Evolutionary conservation across 2,113 vertebrate genomes (phyloP).

Genomic region (Herpetotheres cachinnans): DNA sequence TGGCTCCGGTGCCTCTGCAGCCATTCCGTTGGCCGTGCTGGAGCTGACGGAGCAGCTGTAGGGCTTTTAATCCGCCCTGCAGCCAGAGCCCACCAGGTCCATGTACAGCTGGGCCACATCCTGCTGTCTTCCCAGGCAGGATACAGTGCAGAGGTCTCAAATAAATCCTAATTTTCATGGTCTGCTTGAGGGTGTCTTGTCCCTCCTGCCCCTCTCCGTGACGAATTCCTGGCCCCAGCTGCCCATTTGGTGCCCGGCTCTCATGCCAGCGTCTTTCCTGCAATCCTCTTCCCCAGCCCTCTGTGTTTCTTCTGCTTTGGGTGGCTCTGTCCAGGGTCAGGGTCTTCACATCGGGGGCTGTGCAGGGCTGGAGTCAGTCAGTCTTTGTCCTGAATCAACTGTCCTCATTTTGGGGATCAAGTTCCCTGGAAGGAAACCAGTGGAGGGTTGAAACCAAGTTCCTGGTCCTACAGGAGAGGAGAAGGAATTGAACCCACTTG

Average conservation of each 20-base stretch:
- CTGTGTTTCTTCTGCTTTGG: neutral
- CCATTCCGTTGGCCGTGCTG: neutral
- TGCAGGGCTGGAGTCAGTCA: neutral
- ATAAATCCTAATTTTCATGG: neutral
- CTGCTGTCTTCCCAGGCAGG: neutral
- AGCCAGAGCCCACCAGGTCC: neutral
- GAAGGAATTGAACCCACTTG: neutral
- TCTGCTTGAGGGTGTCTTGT: neutral
- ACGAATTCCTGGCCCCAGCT: neutral
- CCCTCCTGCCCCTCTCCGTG: neutral
- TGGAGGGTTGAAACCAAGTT: neutral
- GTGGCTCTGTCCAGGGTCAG: neutral
- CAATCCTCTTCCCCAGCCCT: neutral
- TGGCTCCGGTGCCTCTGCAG: rapidly evolving
- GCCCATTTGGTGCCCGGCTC: neutral
- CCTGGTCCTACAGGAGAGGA: neutral
- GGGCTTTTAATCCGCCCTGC: neutral
- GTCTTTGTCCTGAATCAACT: neutral
- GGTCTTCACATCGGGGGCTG: neutral
- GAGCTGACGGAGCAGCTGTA: neutral
- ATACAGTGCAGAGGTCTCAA: neutral
- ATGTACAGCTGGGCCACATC: neutral
- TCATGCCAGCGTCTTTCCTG: neutral
- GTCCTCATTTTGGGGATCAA: neutral
- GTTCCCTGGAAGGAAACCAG: neutral